Evolutionary conservation across 1,140 invertebrate genomes (phyloP).

Genomic region (Drosophila punjabiensis): DNA sequence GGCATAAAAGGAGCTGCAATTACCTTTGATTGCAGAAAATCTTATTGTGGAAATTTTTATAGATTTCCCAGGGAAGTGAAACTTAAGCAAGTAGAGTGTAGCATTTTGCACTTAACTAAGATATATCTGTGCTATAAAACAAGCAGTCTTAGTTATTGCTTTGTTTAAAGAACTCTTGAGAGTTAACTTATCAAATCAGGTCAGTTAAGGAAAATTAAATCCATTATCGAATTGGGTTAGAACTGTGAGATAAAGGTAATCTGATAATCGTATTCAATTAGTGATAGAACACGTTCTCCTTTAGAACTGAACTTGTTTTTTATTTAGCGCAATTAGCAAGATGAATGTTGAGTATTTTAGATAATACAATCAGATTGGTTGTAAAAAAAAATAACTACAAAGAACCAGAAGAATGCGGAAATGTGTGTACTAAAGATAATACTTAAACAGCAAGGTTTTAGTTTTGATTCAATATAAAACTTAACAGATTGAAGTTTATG

Average conservation of each 20-base stretch:
- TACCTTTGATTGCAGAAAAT: neutral
- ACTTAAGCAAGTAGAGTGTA: too few species aligned
- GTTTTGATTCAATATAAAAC: neutral
- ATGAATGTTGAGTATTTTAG: conserved; percentile 3
- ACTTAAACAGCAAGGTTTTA: neutral
- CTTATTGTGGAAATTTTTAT: neutral
- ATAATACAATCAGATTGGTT: conserved; percentile 7
- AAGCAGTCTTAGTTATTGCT: neutral
- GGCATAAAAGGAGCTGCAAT: conserved; percentile 27
- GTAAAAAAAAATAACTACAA: neutral
- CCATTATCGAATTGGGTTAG: conserved; percentile 26
- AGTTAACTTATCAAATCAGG: conserved; percentile 20
- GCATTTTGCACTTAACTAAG: neutral
- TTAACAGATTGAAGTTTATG: neutral
- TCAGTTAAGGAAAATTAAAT: neutral
- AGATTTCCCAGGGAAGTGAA: neutral
- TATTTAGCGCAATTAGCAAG: conserved; percentile 11
- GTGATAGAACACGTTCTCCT: conserved; percentile 14
- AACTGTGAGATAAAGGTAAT: conserved; percentile 20
- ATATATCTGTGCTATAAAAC: neutral
- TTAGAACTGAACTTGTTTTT: conserved; percentile 5
- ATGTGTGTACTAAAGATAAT: neutral
- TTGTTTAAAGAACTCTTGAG: neutral
- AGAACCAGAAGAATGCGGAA: neutral
- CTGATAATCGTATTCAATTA: conserved; percentile 22